Conservation (phyloP, 2,888 invertebrate genomes). For the Unio delphinus region DNA sequence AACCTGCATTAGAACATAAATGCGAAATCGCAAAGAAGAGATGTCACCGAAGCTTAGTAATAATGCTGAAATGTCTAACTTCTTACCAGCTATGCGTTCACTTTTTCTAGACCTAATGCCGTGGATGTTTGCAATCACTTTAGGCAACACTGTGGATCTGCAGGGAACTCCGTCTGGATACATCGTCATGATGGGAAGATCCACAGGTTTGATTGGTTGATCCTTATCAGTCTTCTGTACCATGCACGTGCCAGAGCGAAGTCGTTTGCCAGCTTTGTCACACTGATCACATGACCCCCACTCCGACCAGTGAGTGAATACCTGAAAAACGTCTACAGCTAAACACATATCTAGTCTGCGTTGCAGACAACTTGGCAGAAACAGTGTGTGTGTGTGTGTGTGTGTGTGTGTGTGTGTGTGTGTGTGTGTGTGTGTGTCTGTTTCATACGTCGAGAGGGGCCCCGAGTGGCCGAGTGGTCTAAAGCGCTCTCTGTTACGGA, state of each 20-base stretch:
- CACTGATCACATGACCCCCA: constrained; percentile 82
- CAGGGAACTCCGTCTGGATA: constrained; percentile 76
- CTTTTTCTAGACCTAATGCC: constrained; percentile 73
- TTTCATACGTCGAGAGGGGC: too few relatives aligned
- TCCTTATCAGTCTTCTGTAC: constrained; percentile 60
- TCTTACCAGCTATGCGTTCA: constrained; percentile 76
- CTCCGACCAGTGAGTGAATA: constrained; percentile 77
- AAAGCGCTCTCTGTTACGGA: too few relatives aligned
- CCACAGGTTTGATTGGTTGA: constrained; percentile 44
- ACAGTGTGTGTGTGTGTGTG: too few relatives aligned
- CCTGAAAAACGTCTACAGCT: constrained; percentile 52
- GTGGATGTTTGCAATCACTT: constrained; percentile 56
- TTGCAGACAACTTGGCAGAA: too few relatives aligned
- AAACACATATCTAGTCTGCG: too few relatives aligned
- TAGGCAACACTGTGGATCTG: constrained; percentile 75
- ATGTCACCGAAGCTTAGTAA: too few relatives aligned
- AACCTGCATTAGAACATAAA: too few relatives aligned
- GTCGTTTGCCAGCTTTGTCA: constrained; percentile 75
- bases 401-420: too few relatives aligned
- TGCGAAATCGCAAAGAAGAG: too few relatives aligned
- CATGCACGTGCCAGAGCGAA: constrained; percentile 78
- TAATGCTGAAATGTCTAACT: constrained; percentile 46
- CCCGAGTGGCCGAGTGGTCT: too few relatives aligned
- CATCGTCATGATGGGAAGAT: constrained; percentile 46
- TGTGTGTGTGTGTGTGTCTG: too few relatives aligned